These are phyloP conservation scores for Musca domestica DNA, from an alignment of 1,140 invertebrate genomes.

Conservation along the genomic window DNA sequence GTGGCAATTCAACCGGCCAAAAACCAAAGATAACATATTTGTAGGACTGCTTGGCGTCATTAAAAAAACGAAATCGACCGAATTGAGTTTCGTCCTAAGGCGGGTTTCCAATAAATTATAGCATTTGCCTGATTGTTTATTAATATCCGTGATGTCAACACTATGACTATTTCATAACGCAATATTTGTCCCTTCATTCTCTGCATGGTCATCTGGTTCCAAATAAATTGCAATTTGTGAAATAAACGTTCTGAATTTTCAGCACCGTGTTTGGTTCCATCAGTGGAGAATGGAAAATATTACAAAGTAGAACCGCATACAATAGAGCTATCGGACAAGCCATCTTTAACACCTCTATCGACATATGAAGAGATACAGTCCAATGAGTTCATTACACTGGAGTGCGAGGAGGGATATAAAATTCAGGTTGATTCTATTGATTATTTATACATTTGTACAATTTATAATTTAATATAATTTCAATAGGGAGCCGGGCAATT, in stretches of 20 bases:
- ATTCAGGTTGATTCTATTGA: slow-evolving; percentile 36
- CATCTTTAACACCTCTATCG: slow-evolving; percentile 39
- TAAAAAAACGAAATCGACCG: too few relatives aligned
- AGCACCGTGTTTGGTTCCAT: slow-evolving; percentile 50
- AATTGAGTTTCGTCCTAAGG: too few relatives aligned
- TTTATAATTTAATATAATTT: neutral
- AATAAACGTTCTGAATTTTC: slow-evolving; percentile 19
- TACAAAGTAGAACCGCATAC: slow-evolving; percentile 49
- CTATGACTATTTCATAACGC: too few relatives aligned
- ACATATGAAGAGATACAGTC: slow-evolving; percentile 52
- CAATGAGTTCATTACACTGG: slow-evolving; percentile 49
- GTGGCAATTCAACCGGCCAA: too few relatives aligned
- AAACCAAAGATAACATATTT: too few relatives aligned
- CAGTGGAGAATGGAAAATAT: slow-evolving; percentile 49
- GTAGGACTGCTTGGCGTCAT: too few relatives aligned
- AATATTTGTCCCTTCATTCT: too few relatives aligned
- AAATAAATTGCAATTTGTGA: too few relatives aligned
- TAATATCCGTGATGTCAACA: too few relatives aligned
- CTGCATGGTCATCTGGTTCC: too few relatives aligned
- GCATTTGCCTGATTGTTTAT: too few relatives aligned
- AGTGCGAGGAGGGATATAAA: slow-evolving; percentile 51
- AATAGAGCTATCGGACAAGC: slow-evolving; percentile 41
- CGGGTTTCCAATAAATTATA: too few relatives aligned
- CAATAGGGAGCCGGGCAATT: slow-evolving; percentile 65
- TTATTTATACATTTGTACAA: neutral